phyloP scores from a whole-genome alignment of 2,113 vertebrate species.

The Grallaria varia region DNA sequence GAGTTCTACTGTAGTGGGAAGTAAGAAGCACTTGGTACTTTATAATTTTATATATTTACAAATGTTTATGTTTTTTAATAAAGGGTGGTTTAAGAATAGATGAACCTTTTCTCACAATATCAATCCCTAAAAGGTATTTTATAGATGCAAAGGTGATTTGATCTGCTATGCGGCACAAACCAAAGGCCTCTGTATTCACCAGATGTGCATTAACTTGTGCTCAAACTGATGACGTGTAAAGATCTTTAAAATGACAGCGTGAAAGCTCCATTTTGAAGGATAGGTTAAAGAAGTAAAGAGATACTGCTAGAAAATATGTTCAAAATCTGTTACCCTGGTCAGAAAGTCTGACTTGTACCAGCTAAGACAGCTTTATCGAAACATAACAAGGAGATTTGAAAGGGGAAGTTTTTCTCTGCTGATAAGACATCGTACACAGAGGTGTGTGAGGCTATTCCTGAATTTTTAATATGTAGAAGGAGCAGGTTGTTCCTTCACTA shows the following conservation, averaged over 20 bases:
- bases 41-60: slow-evolving; percentile 27
- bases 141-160: background rate
- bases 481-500: background rate
- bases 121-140: background rate
- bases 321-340: background rate
- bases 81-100: background rate
- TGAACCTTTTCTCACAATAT: background rate
- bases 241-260: background rate
- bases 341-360: background rate
- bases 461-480: background rate
- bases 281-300: background rate
- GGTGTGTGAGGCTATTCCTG: background rate
- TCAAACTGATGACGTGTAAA: background rate
- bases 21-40: slow-evolving; percentile 18
- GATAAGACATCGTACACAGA: background rate
- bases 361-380: background rate
- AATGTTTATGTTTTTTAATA: slow-evolving; percentile 31
- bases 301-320: background rate
- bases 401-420: background rate
- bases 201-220: background rate
- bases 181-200: background rate
- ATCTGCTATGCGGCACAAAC: background rate
- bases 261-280: background rate
- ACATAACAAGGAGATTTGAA: background rate
- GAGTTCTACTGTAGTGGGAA: background rate